A percentile compares a stretch with the other conserved stretches of the same genome.
Conservation (phyloP, 92 coral and sea anemone genomes). For the Phenganax marumi region DNA sequence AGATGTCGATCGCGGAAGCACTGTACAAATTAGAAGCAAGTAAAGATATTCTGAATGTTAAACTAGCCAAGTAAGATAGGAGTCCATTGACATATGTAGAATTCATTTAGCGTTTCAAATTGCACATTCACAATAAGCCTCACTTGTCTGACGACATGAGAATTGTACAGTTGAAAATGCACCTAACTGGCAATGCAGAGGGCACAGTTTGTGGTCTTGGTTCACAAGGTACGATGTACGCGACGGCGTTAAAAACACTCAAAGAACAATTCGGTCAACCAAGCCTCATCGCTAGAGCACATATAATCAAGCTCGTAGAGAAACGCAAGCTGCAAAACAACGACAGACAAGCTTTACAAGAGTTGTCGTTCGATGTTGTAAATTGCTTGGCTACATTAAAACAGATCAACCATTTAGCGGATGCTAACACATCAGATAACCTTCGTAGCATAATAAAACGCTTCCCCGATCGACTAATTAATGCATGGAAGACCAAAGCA, state of each 20-base stretch:
- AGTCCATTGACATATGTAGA: too few relatives aligned
- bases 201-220: too few relatives aligned
- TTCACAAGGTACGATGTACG: too few relatives aligned
- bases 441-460: conserved; percentile 33
- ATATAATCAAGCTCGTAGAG: conserved; percentile 33
- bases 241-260: too few relatives aligned
- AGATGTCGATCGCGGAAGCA: conserved; percentile 17
- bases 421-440: conserved; percentile 49
- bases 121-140: conserved; percentile 13
- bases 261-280: too few relatives aligned
- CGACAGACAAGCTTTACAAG: too few relatives aligned
- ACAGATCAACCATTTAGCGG: conserved; percentile 39
- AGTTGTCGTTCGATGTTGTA: conserved; percentile 47
- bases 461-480: conserved; percentile 21
- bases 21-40: conserved; percentile 31
- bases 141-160: too few relatives aligned
- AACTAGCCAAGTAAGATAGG: background rate
- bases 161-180: too few relatives aligned
- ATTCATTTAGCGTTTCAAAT: too few relatives aligned
- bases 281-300: conserved; percentile 41
- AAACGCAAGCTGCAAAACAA: conserved; percentile 12
- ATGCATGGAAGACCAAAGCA: conserved; percentile 27
- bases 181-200: too few relatives aligned
- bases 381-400: conserved; percentile 44
- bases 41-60: conserved; percentile 27